A percentile compares a stretch with the other conserved stretches of the same genome.
Conservation (phyloP, 2,113 vertebrate genomes). For the Tenebrosternarchus preto region DNA sequence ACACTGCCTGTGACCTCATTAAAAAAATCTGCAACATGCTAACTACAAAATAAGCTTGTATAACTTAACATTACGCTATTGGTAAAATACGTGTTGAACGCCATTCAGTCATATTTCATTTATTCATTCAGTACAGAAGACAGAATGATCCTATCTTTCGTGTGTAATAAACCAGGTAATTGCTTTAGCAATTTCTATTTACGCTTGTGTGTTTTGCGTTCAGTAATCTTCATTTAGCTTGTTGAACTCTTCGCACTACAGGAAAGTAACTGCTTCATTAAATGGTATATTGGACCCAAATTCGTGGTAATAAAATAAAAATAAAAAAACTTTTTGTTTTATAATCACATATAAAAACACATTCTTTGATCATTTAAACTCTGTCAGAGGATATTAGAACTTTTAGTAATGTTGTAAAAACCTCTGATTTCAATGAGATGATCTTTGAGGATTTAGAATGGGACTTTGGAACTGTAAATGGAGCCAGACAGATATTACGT, state of each 20-base stretch:
- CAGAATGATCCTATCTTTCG: too few species aligned
- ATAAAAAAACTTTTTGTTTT: too few species aligned
- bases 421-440: constrained; percentile 7
- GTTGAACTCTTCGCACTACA: too few species aligned
- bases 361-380: not conserved
- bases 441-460: not conserved
- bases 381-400: constrained; percentile 2
- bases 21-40: not conserved
- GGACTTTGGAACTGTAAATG: not conserved
- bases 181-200: not conserved
- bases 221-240: too few species aligned
- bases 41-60: not conserved
- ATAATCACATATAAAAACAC: too few species aligned
- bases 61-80: not conserved
- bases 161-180: not conserved
- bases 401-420: not conserved
- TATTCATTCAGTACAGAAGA: too few species aligned
- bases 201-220: not conserved
- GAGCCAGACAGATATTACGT: not conserved
- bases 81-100: constrained; percentile 38
- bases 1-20: not conserved
- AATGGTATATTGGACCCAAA: too few species aligned
- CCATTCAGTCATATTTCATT: not conserved
- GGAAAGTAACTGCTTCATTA: too few species aligned
- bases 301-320: not conserved